phyloP scores from a whole-genome alignment of 2,113 vertebrate species.

The Pteropus alecto region DNA sequence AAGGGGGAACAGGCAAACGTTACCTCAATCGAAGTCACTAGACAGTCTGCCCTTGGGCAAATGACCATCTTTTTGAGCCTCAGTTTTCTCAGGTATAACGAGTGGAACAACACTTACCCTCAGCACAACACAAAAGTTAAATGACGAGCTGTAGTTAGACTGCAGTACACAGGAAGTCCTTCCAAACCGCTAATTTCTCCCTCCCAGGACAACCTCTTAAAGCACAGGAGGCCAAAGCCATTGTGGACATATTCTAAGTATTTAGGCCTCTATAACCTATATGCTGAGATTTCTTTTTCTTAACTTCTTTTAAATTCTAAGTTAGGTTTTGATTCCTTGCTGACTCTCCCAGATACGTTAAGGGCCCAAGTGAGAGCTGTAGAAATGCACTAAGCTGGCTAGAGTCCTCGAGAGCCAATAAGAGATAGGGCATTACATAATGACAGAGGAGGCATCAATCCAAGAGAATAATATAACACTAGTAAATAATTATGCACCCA shows the following conservation, averaged over 20 bases:
- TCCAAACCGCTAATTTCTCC: neutral
- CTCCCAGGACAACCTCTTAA: neutral
- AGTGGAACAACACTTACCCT: neutral
- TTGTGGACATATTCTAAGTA: neutral
- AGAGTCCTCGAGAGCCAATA: neutral
- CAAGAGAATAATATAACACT: neutral
- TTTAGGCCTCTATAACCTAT: neutral
- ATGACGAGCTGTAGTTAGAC: neutral
- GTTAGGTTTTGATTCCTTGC: neutral
- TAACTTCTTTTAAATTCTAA: neutral
- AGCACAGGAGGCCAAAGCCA: neutral
- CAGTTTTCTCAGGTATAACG: neutral
- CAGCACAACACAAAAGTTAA: accelerated
- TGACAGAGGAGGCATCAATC: neutral
- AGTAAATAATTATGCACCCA: neutral
- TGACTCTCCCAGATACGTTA: neutral
- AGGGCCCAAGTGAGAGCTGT: neutral
- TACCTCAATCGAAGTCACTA: accelerated
- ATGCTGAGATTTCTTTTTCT: neutral
- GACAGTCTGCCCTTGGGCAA: neutral
- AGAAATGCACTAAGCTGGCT: neutral
- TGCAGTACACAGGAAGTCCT: neutral
- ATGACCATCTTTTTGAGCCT: neutral
- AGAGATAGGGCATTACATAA: neutral
- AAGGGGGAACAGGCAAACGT: neutral